phyloP scores from a whole-genome alignment of 2,888 invertebrate genomes.

The Platycheirus albimanus region DNA sequence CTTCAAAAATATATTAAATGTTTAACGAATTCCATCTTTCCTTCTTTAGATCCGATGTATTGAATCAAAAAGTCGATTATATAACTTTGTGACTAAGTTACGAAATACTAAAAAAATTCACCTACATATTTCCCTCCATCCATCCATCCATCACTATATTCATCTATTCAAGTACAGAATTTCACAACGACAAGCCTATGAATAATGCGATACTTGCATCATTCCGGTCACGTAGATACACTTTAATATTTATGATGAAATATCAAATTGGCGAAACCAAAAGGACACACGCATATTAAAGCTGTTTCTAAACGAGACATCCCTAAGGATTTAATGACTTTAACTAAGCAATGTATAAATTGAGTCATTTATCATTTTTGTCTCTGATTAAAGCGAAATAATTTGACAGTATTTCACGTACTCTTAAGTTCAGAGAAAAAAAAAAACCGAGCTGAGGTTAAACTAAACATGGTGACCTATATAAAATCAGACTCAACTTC shows the following conservation, averaged over 20 bases:
- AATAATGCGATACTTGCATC: neutral
- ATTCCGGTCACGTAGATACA: constrained; percentile 7
- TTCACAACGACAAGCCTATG: constrained; percentile 5
- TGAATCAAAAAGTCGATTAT: too few relatives aligned
- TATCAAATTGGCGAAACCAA: neutral
- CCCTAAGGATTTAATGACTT: constrained; percentile 8
- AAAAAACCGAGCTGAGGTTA: too few relatives aligned
- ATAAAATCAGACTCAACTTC: too few relatives aligned
- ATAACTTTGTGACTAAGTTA: too few relatives aligned
- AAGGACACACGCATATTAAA: constrained; percentile 1
- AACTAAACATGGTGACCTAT: too few relatives aligned
- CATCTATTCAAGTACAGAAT: constrained; percentile 6
- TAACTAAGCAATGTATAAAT: neutral
- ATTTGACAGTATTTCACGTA: too few relatives aligned
- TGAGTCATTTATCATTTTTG: neutral
- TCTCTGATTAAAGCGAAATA: neutral
- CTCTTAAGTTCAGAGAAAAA: too few relatives aligned
- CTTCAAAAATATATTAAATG: too few relatives aligned
- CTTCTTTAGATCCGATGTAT: too few relatives aligned
- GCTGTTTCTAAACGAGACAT: neutral
- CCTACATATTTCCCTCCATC: too few relatives aligned
- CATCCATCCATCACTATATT: neutral
- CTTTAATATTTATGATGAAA: constrained; percentile 13
- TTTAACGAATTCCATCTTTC: too few relatives aligned
- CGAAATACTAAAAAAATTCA: too few relatives aligned